Evolutionary conservation across 2,888 invertebrate species (phyloP).

Genomic region (Drosophila picticornis): DNA sequence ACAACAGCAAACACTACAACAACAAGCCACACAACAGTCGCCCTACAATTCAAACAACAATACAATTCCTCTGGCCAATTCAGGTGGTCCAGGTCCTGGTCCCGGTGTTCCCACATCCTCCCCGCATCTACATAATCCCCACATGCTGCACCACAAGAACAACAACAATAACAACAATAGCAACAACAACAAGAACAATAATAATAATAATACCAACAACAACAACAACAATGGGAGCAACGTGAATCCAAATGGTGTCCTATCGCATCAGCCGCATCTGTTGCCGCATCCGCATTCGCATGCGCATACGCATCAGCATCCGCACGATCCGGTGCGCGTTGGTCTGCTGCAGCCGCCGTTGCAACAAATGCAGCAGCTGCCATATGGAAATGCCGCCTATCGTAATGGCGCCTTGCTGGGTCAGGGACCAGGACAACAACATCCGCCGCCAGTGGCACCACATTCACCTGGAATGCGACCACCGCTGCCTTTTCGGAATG

Average conservation of each 20-base stretch:
- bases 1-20: constrained; percentile 66
- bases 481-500: constrained; percentile 74
- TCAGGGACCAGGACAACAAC: constrained; percentile 39
- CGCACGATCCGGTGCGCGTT: constrained; percentile 65
- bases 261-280: constrained; percentile 39
- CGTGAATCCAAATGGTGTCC: constrained; percentile 6
- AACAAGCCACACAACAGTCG: constrained; percentile 63
- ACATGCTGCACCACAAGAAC: constrained; percentile 61
- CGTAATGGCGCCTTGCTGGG: constrained; percentile 66
- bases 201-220: constrained; percentile 10
- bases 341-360: constrained; percentile 68
- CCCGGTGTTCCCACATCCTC: constrained; percentile 43
- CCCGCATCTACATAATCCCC: constrained; percentile 69
- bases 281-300: constrained; percentile 61
- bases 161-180: constrained; percentile 22
- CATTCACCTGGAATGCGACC: constrained; percentile 68
- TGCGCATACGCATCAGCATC: constrained; percentile 35
- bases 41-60: constrained; percentile 64
- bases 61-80: constrained; percentile 33
- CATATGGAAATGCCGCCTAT: constrained; percentile 45
- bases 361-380: constrained; percentile 32
- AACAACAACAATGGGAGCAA: constrained; percentile 30
- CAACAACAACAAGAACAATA: constrained; percentile 23
- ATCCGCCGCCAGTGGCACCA: constrained; percentile 36
- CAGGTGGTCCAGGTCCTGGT: constrained; percentile 40